phyloP scores from a whole-genome alignment of 2,888 invertebrate species.

The Dione juno region DNA sequence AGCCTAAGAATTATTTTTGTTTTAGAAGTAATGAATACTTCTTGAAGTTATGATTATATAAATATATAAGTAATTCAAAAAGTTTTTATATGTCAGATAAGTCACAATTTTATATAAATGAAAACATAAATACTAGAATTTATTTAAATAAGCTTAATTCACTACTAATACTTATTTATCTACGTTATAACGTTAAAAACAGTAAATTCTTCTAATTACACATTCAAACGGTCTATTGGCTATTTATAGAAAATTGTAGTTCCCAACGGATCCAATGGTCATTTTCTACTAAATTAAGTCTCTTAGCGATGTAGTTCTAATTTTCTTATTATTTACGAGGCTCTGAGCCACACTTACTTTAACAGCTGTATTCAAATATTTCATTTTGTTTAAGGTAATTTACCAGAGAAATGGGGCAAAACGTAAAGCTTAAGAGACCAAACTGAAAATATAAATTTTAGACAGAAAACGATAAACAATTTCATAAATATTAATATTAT shows the following conservation, averaged over 20 bases:
- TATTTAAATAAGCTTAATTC: too few species aligned
- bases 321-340: conserved; percentile 70
- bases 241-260: conserved; percentile 12
- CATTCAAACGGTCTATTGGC: background rate
- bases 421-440: conserved; percentile 51
- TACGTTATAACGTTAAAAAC: background rate
- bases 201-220: background rate
- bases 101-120: too few species aligned
- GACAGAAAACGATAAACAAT: conserved; percentile 28
- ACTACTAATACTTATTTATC: too few species aligned
- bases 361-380: conserved; percentile 33
- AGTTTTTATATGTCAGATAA: too few species aligned
- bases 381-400: conserved; percentile 37
- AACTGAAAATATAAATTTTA: conserved; percentile 44
- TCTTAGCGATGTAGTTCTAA: conserved; percentile 50
- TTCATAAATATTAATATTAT: background rate
- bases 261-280: conserved; percentile 28
- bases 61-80: too few species aligned
- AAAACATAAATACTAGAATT: too few species aligned
- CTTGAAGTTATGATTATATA: too few species aligned
- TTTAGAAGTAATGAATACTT: too few species aligned
- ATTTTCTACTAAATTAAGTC: conserved; percentile 23
- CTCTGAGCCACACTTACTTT: conserved; percentile 58
- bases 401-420: conserved; percentile 50
- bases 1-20: too few species aligned